Percentiles rank a stretch among this genome's conserved stretches.
These are phyloP conservation scores for Lanius ludovicianus DNA, from an alignment of 2,113 vertebrate genomes.

Conservation along the genomic window DNA sequence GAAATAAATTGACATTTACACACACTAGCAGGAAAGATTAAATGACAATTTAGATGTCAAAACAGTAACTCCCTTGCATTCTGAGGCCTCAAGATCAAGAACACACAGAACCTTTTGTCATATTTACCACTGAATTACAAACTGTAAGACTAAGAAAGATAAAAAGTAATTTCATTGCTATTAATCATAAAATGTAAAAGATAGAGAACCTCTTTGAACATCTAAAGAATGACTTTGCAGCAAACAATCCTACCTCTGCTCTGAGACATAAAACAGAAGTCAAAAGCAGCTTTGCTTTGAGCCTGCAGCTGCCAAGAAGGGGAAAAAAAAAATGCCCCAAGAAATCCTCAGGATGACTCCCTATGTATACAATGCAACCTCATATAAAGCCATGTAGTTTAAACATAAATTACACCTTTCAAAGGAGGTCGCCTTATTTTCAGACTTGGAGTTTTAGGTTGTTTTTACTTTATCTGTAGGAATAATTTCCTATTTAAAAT, in stretches of 20 bases:
- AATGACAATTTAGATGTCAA: slow-evolving; percentile 20
- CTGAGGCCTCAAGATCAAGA: slow-evolving; percentile 7
- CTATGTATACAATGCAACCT: background rate
- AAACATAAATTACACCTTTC: background rate
- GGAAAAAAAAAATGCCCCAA: background rate
- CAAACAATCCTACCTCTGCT: background rate
- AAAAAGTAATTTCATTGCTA: background rate
- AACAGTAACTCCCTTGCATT: background rate
- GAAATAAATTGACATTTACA: background rate
- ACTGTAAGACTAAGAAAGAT: background rate
- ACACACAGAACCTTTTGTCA: background rate
- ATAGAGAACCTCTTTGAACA: background rate
- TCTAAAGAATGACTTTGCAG: background rate
- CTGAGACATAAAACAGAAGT: background rate
- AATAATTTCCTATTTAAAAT: background rate
- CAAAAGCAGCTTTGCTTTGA: background rate
- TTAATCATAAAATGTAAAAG: slow-evolving; percentile 12
- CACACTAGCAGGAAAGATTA: background rate
- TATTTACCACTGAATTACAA: background rate
- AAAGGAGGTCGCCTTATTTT: background rate
- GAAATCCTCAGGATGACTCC: background rate
- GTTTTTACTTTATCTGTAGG: background rate
- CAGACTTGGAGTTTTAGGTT: background rate
- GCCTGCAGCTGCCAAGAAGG: background rate
- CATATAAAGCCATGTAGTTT: background rate